phyloP scores from a whole-genome alignment of 2,797 vertebrate genomes.

The Cossypha niveicapilla region DNA sequence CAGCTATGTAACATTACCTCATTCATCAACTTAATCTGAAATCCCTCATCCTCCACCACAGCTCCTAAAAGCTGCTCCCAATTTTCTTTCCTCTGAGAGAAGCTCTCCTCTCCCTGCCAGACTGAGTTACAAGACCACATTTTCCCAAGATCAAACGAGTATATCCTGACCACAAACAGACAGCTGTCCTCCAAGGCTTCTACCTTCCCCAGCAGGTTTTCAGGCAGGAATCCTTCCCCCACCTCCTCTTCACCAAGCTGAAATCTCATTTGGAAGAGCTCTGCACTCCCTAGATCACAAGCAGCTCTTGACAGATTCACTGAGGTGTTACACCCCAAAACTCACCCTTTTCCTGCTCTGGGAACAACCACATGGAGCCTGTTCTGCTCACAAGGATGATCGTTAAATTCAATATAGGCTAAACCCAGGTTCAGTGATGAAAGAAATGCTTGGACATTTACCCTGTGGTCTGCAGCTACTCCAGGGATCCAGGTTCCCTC shows the following conservation, averaged over 20 bases:
- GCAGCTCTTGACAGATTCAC: background rate
- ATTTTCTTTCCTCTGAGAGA: background rate
- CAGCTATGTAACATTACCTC: conserved; percentile 46
- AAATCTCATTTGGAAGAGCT: background rate
- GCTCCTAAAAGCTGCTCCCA: background rate
- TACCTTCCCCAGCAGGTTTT: background rate
- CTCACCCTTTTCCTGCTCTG: background rate
- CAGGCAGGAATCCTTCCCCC: background rate
- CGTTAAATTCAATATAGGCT: background rate
- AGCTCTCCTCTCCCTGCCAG: background rate
- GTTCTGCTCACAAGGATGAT: background rate
- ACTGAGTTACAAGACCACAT: background rate
- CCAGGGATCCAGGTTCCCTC: background rate
- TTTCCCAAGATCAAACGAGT: background rate
- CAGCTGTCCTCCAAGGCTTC: background rate
- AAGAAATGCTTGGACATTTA: background rate
- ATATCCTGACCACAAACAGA: background rate
- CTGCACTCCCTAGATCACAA: background rate
- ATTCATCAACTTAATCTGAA: conserved; percentile 49
- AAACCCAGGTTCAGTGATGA: background rate
- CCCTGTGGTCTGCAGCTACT: background rate
- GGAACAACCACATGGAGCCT: background rate
- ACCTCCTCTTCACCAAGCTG: background rate
- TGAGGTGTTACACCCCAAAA: background rate
- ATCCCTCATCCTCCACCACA: background rate